Base-by-base conservation (phyloP, 2,113 vertebrate genomes). In the Rhabdomys dilectus region DNA sequence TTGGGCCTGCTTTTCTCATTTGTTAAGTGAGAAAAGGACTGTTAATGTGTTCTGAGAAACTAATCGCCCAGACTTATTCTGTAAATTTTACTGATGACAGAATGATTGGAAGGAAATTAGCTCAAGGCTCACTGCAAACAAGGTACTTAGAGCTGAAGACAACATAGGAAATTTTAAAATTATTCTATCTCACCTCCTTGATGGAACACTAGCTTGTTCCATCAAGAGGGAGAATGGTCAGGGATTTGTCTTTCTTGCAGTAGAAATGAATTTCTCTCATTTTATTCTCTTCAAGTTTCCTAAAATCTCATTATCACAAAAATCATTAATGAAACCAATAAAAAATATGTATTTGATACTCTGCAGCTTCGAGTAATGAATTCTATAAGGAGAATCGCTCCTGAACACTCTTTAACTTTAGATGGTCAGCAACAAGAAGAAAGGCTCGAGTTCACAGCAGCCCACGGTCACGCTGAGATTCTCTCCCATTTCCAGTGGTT, bases 281-380 rank as follows among this genome's bases (percentile, higher is more conserved):
- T 45, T 81, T 73, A 87, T 91, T 60, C 72, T 80, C 75, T 88
- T 91, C 58, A 89, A 45, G 56, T 48, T 89, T 86, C 39, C 51
- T 60, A 45, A 62, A 80, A 93, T 62, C 39, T 89, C 85, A 66
- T 88, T 78, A 91, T 29, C 70, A 85, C 22, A 88, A 93, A 93
- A 91, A 78, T 58, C 21, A 93, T 66, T 60, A 91, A 56, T 16
- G 34, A 94, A 84, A n/a, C 53, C 45, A 26, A 68, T 64, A 24
- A 66, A 89, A 66, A 75, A 15, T 4, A 60, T 56, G 45, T 39
- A 53, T 73, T 62, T 73, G 70, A 70, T 70, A 64, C 3, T 31
- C 36, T 12, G 45, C 21, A 21, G 60, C 13, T 45, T 45, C 53
- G 75, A 45, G 73, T 70, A 60, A 53, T 76, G 22, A 89, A 31